These are phyloP conservation scores for Pinctada fucata DNA, from an alignment of 2,888 invertebrate species.

Conservation along the genomic window DNA sequence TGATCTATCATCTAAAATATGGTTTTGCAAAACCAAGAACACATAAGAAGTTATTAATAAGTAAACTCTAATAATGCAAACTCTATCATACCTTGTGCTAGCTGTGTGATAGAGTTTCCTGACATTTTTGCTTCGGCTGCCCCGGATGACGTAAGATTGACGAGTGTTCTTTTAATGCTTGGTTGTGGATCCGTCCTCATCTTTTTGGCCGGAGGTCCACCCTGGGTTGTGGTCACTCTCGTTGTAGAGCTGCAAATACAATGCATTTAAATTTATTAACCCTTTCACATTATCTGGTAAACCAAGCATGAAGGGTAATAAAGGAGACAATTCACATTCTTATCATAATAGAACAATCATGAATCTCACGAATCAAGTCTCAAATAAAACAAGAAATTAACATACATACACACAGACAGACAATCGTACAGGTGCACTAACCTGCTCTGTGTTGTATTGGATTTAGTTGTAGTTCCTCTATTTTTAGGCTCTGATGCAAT, in stretches of 20 bases:
- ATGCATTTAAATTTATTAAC: neutral
- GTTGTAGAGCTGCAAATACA: neutral
- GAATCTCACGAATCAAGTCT: no score
- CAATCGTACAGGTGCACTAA: neutral
- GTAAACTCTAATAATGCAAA: no score
- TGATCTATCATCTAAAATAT: no score
- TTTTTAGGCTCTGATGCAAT: conserved; percentile 88
- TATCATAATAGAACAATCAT: no score
- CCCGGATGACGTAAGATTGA: conserved; percentile 36
- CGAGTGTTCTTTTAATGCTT: conserved; percentile 42
- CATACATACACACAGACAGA: no score
- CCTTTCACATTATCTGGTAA: no score
- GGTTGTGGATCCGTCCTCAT: conserved; percentile 34
- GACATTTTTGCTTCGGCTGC: conserved; percentile 7
- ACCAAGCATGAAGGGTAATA: no score
- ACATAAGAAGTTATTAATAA: no score
- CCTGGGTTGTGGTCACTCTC: conserved; percentile 10
- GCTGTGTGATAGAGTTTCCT: conserved; percentile 29
- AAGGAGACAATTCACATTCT: no score
- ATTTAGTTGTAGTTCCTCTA: conserved; percentile 42
- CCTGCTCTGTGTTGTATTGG: neutral
- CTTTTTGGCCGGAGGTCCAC: conserved; percentile 43
- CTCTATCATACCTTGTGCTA: conserved; percentile 15
- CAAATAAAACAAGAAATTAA: no score
- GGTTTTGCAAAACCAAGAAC: no score